phyloP scores from a whole-genome alignment of 2,888 invertebrate species.

The Chloroclysta siterata region DNA sequence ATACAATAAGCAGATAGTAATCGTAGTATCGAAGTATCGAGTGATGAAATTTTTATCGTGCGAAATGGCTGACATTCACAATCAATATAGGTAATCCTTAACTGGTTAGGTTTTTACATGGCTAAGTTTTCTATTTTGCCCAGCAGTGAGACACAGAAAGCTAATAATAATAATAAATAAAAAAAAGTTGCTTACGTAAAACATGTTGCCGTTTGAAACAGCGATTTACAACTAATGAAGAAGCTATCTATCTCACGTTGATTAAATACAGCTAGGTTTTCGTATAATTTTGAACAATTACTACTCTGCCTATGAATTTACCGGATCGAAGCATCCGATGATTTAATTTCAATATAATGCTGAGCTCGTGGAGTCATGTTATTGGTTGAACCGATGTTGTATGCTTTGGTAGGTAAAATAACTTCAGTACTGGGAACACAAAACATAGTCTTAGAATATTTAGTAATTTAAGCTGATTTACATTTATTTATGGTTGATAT shows the following conservation, averaged over 20 bases:
- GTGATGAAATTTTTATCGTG: too few relatives aligned
- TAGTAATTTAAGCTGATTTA: neutral
- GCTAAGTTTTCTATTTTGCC: too few relatives aligned
- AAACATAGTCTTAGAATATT: conserved; percentile 9
- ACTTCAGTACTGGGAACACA: conserved; percentile 24
- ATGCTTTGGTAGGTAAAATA: neutral
- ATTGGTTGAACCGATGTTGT: conserved; percentile 28
- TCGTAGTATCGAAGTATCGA: too few relatives aligned
- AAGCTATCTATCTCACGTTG: conserved; percentile 26
- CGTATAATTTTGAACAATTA: conserved; percentile 22
- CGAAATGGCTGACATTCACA: too few relatives aligned
- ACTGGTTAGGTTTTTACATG: too few relatives aligned
- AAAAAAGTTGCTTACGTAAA: conserved; percentile 45
- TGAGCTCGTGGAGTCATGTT: conserved; percentile 33
- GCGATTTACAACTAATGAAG: conserved; percentile 34
- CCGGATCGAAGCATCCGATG: conserved; percentile 21
- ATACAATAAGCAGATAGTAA: too few relatives aligned
- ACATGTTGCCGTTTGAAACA: conserved; percentile 46
- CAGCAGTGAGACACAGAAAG: too few relatives aligned
- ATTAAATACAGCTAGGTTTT: conserved; percentile 29
- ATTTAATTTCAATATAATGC: conserved; percentile 10
- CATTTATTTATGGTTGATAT: too few relatives aligned
- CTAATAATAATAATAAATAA: too few relatives aligned
- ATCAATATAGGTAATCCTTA: too few relatives aligned
- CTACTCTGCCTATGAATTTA: conserved; percentile 31